Evolutionary conservation across 2,113 vertebrate genomes (phyloP), one percentile per base, ranked within the genome.

Genomic region (Girardinichthys multiradiatus): DNA sequence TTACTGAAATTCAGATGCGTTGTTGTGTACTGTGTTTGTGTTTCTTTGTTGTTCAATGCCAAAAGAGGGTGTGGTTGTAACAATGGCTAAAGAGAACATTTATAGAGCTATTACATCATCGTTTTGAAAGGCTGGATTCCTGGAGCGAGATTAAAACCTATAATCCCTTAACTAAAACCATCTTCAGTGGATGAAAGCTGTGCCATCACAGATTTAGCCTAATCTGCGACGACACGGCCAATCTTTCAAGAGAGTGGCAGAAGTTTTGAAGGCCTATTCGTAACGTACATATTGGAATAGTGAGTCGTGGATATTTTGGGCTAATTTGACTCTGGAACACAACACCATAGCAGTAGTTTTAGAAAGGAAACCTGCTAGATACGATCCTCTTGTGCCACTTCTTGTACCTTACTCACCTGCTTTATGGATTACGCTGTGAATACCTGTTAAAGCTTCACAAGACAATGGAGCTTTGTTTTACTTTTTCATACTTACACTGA

Each of bases 31-130:
- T 71, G 85, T 91, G 83, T 88, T 89, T 88, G 84, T 89, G 69
- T 90, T 90, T 88, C 66, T 82, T 84, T 88, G 77, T 83, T 85
- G 82, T 94, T 86, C 83, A 77, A 93, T 94, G 92, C 93, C 93
- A 94, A 94, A 92, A 82, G 74, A 78, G 78, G 76, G 85, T 80
- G 79, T 77, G 84, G 89, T 85, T 81, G 78, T 84, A 75, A 75
- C 14, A 54, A 83, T 81, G 79, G 79, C 87, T 79, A 79, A 82
- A 80, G 64, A 83, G 61, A 72, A 68, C 77, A 80, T 83, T 84
- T 57, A 68, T 69, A 80, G 79, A 87, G 67, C 81, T 85, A 70
- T 85, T 87, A 76, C 81, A 72, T 83, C 72, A 82, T 76, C 72
- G 28, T 74, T 84, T 90, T 81, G 35, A 79, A 81, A 86, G 70